Percentiles rank a stretch among this genome's conserved stretches.
These are phyloP conservation scores for Drosophila pseudoananassae DNA, from an alignment of 1,140 invertebrate genomes.

Conservation along the genomic window DNA sequence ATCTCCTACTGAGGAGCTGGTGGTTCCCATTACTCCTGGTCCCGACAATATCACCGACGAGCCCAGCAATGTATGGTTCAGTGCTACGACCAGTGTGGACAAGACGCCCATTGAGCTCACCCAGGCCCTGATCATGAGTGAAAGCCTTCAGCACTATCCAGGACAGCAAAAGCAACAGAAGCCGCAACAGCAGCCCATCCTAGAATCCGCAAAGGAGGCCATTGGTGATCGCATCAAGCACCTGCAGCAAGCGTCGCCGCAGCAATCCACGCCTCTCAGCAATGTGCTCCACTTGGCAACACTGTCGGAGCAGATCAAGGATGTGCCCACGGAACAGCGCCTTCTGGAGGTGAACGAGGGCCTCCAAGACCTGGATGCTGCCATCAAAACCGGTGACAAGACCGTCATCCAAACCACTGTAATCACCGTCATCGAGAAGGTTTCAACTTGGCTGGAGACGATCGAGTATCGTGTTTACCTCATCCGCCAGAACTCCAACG, in stretches of 20 bases:
- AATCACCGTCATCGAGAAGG: conserved; percentile 90
- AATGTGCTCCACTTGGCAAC: conserved; percentile 87
- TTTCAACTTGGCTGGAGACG: conserved; percentile 92
- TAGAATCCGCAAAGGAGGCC: conserved; percentile 62
- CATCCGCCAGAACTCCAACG: conserved; percentile 86
- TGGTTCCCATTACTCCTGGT: conserved; percentile 83
- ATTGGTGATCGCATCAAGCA: conserved; percentile 75
- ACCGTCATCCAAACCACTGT: conserved; percentile 88
- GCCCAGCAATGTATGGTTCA: conserved; percentile 58
- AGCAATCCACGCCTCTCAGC: conserved; percentile 64
- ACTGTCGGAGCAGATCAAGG: conserved; percentile 85
- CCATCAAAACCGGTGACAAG: conserved; percentile 87
- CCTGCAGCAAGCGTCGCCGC: conserved; percentile 56
- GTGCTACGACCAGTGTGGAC: conserved; percentile 43
- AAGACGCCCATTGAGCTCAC: conserved; percentile 54
- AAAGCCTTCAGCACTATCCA: conserved; percentile 69
- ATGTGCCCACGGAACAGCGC: conserved; percentile 86
- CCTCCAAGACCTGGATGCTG: conserved; percentile 87
- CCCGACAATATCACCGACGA: conserved; percentile 56
- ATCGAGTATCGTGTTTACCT: conserved; percentile 91
- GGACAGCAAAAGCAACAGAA: conserved; percentile 36
- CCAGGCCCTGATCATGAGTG: conserved; percentile 64
- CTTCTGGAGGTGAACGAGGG: conserved; percentile 85
- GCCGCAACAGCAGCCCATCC: conserved; percentile 22
- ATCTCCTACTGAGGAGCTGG: conserved; percentile 82